These are phyloP conservation scores for Hemicordylus capensis DNA, from an alignment of 2,113 vertebrate species.

Conservation along the genomic window DNA sequence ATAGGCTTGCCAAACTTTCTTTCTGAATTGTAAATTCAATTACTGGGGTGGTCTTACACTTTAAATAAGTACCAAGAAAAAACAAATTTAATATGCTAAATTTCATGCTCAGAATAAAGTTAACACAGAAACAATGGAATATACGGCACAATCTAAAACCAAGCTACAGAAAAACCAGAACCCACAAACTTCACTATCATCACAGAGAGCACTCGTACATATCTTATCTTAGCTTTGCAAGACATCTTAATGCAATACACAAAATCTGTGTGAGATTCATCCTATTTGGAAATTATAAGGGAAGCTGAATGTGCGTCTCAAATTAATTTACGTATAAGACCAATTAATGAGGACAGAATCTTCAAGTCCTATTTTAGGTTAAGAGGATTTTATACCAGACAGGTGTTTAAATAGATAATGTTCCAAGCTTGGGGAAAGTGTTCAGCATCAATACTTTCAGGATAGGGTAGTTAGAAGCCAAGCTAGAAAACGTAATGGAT, in stretches of 20 bases:
- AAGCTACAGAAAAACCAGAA: slow-evolving; percentile 68
- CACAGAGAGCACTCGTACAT: slow-evolving; percentile 74
- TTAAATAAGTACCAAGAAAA: slow-evolving; percentile 86
- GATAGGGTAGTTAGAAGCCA: slow-evolving; percentile 45
- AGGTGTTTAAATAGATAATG: slow-evolving; percentile 51
- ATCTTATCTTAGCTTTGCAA: slow-evolving; percentile 70
- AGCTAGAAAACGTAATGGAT: slow-evolving; percentile 44
- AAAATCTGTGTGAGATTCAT: slow-evolving; percentile 61
- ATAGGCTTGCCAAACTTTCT: slow-evolving; percentile 87
- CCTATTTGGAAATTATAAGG: slow-evolving; percentile 64
- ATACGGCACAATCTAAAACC: slow-evolving; percentile 72
- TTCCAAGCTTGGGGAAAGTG: slow-evolving; percentile 47
- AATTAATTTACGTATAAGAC: slow-evolving; percentile 68
- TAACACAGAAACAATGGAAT: slow-evolving; percentile 75
- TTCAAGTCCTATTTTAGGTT: slow-evolving; percentile 59
- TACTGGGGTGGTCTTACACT: slow-evolving; percentile 76
- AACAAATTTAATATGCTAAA: slow-evolving; percentile 81
- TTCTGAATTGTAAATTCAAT: slow-evolving; percentile 81
- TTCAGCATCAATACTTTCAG: slow-evolving; percentile 47
- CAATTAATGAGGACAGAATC: slow-evolving; percentile 61
- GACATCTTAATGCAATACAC: slow-evolving; percentile 69
- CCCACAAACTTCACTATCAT: slow-evolving; percentile 70
- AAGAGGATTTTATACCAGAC: slow-evolving; percentile 63
- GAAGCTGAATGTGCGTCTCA: slow-evolving; percentile 60
- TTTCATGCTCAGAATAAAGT: slow-evolving; percentile 81